Percentiles rank a stretch among this genome's conserved stretches.
These are phyloP conservation scores for Pachyrhynchus sulphureomaculatus DNA, from an alignment of 1,140 invertebrate genomes.

Conservation along the genomic window DNA sequence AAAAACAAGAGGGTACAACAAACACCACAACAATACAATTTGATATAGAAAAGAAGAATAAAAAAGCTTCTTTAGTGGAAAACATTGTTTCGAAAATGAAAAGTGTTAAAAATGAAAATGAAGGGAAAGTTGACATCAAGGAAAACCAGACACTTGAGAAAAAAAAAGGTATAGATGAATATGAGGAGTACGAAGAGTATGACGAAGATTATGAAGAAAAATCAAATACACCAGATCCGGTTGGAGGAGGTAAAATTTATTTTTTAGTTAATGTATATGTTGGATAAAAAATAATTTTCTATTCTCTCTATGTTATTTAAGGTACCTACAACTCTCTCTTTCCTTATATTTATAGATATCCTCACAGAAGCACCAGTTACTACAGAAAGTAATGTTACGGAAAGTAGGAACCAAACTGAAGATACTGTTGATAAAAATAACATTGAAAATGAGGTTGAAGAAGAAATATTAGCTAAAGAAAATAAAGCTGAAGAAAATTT, in stretches of 20 bases:
- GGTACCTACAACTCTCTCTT: no score
- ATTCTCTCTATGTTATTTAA: no score
- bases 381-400: conserved; percentile 1
- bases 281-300: no score
- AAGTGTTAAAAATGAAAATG: no score
- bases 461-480: background rate
- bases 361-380: background rate
- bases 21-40: no score
- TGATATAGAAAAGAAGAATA: no score
- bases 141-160: background rate
- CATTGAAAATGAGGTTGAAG: background rate
- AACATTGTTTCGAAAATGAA: no score
- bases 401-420: conserved; percentile 6
- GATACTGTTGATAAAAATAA: conserved; percentile 1
- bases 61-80: no score
- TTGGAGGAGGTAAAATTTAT: background rate
- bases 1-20: no score
- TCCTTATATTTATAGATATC: no score
- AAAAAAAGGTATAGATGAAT: background rate
- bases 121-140: background rate
- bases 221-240: background rate
- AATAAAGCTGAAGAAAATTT: background rate
- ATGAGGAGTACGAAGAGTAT: conserved; percentile 26
- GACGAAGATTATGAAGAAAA: conserved; percentile 16
- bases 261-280: no score